phyloP scores from a whole-genome alignment of 2,113 vertebrate genomes.

The Puntigrus tetrazona region DNA sequence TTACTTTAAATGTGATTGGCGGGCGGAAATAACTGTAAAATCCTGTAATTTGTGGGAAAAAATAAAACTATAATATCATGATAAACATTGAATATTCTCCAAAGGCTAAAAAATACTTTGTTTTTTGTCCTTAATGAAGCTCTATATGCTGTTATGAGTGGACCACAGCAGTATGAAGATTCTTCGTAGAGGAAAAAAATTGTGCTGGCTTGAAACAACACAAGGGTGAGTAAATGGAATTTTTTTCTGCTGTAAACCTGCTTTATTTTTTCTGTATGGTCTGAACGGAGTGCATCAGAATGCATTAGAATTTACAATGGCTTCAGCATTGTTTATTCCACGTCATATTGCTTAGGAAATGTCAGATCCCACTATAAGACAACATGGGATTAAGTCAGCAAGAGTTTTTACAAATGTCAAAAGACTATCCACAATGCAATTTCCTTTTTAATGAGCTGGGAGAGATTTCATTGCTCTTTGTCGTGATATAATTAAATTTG shows the following conservation, averaged over 20 bases:
- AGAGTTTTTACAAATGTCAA: slow-evolving; percentile 21
- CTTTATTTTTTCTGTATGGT: neutral
- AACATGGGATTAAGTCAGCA: neutral
- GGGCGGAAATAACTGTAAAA: neutral
- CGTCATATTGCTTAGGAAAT: neutral
- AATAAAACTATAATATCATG: neutral
- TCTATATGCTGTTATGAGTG: neutral
- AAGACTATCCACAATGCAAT: neutral
- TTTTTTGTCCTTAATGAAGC: neutral
- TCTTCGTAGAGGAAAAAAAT: neutral
- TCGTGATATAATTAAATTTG: slow-evolving; percentile 3
- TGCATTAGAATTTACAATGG: neutral
- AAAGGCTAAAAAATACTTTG: neutral
- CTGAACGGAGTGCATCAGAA: neutral
- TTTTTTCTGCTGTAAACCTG: neutral
- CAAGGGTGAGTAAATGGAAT: neutral
- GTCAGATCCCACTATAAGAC: neutral
- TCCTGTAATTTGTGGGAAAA: too few relatives aligned
- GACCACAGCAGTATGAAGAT: neutral
- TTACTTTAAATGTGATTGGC: neutral
- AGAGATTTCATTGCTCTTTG: slow-evolving; percentile 2
- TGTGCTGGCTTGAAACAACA: neutral
- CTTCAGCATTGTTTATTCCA: neutral
- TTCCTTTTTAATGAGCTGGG: neutral
- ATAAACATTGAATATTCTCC: neutral